A percentile compares a stretch with the other conserved stretches of the same genome.
These are phyloP conservation scores for Rafetus swinhoei DNA, from an alignment of 2,113 vertebrate genomes.

Conservation along the genomic window DNA sequence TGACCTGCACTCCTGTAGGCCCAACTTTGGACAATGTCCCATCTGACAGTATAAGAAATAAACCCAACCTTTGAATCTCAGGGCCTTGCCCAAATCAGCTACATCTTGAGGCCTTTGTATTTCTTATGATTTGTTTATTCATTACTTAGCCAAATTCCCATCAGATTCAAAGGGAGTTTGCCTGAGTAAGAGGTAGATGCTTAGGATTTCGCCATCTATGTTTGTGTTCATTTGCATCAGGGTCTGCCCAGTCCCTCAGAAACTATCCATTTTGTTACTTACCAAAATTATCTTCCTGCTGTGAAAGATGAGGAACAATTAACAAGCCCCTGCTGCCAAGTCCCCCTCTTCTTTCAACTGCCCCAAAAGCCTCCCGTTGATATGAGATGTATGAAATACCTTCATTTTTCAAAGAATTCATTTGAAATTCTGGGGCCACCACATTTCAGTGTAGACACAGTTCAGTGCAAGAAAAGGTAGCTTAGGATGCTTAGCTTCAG, in stretches of 20 bases:
- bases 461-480: background rate
- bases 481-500: background rate
- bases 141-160: background rate
- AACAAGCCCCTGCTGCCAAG: background rate
- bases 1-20: background rate
- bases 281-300: background rate
- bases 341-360: background rate
- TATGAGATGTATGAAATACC: background rate
- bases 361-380: background rate
- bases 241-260: background rate
- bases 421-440: background rate
- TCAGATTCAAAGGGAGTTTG: background rate
- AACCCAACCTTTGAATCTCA: background rate
- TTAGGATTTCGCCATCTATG: background rate
- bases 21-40: background rate
- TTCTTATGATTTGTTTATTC: no score
- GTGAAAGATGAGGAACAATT: background rate
- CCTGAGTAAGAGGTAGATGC: background rate
- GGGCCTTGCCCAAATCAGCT: background rate
- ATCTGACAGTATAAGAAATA: background rate
- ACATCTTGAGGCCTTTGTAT: background rate
- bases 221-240: background rate
- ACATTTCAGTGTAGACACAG: background rate
- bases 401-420: background rate
- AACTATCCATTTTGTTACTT: background rate